Base-by-base conservation (phyloP, 2,113 vertebrate species). In the Balaeniceps rex region DNA sequence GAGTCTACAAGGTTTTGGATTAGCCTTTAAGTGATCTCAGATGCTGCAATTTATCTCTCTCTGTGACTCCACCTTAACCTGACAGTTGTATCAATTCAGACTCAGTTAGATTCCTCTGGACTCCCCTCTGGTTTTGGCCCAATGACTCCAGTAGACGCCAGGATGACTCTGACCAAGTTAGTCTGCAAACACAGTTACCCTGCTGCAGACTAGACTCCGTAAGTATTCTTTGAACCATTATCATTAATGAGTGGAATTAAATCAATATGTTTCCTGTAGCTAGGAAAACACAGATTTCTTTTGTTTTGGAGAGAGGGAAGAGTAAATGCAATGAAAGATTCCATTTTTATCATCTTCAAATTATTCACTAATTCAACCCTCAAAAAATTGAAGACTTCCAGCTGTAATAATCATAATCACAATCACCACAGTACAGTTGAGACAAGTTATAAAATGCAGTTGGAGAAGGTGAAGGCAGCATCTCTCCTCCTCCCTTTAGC, bases 171-270 rank as follows among this genome's bases (percentile, higher is more conserved):
- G 49, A 82, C 38, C 51, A 93, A 51, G 40, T 85, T 51, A 64
- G 71, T 55, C 46, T 76, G 49, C 76, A 93, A 92, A 7, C 47
- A 68, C 8, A 66, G 72, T 61, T 46, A 54, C 38, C 7, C 40
- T 61, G 17, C 51, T 79, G 75, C 90, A 76, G 80, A 95, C 83
- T 63, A 77, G 78, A 87, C n/a, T 79, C 71, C 85, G n/a, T 63
- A 94, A 76, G 54, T 61, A 86, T 82, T 92, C 94, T 97, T 74
- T 94, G 93, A 96, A 96, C 78, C 88, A 87, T 75, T 90, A 92
- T 83, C 87, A 92, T 63, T 91, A 94, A 92, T 79, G 54, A 88
- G 69, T 77, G 51, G 63, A 96, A 96, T 93, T 81, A 91, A 93
- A 93, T 83, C 70, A 93, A 18, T 76, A 87, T 42, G 57, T 88